These are phyloP conservation scores for Sminthurides aquaticus DNA, from an alignment of 2,888 invertebrate species.

Conservation along the genomic window DNA sequence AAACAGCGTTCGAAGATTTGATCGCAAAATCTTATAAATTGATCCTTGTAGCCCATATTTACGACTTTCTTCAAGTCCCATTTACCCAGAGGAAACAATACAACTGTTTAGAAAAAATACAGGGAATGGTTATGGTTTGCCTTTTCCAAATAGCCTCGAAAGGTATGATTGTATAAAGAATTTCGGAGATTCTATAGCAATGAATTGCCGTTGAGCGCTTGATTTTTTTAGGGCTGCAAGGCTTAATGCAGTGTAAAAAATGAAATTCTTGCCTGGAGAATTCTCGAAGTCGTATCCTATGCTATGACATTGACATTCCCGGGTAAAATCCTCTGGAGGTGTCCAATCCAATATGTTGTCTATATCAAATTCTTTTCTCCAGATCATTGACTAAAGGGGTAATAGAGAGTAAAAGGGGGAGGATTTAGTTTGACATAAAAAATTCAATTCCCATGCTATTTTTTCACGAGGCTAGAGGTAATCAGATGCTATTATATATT, in stretches of 20 bases:
- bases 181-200: too few species aligned
- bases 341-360: constrained; percentile 4
- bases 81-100: constrained; percentile 2
- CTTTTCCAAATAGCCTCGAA: too few species aligned
- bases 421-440: too few species aligned
- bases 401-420: too few species aligned
- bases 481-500: neutral
- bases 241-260: too few species aligned
- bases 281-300: constrained; percentile 9
- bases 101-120: neutral
- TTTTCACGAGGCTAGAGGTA: too few species aligned
- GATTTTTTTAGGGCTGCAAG: too few species aligned
- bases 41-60: constrained; percentile 12
- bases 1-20: constrained; percentile 10
- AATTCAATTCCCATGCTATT: too few species aligned
- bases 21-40: constrained; percentile 6
- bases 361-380: constrained; percentile 8
- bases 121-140: too few species aligned
- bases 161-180: too few species aligned
- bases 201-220: too few species aligned
- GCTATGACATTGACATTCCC: neutral
- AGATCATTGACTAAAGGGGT: neutral
- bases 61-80: constrained; percentile 1
- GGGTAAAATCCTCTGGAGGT: neutral
- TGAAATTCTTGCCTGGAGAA: constrained; percentile 7